Evolutionary conservation across 2,888 invertebrate genomes (phyloP).

Genomic region (Eupithecia dodoneata): DNA sequence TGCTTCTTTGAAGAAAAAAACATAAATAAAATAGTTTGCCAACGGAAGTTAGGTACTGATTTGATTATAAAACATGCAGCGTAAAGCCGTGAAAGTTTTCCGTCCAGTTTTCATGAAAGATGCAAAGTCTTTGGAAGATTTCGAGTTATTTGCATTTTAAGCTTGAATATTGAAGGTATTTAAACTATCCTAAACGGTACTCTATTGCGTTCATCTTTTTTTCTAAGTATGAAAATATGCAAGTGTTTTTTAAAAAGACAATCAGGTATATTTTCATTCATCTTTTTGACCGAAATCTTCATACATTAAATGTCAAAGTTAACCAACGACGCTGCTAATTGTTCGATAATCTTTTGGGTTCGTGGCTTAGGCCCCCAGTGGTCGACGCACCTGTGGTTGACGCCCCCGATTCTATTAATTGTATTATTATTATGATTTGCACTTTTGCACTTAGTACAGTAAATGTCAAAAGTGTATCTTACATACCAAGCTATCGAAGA

Average conservation of each 20-base stretch:
- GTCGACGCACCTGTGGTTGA: no score
- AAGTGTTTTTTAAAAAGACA: no score
- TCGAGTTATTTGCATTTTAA: background rate
- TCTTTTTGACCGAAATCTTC: background rate
- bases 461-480: no score
- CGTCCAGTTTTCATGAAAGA: conserved; percentile 37
- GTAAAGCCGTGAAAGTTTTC: conserved; percentile 36
- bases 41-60: background rate
- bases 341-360: no score
- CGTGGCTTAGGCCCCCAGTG: no score
- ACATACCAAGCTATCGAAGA: no score
- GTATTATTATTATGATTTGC: no score
- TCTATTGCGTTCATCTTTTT: background rate
- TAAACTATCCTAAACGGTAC: background rate
- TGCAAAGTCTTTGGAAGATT: conserved; percentile 18
- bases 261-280: no score
- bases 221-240: background rate
- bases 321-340: no score
- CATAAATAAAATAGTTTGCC: background rate
- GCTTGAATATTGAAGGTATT: background rate
- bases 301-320: background rate
- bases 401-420: no score
- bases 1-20: background rate
- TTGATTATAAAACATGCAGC: conserved; percentile 29
- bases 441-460: no score